Conservation (phyloP, 2,113 vertebrate species). For the Gavialis gangeticus region DNA sequence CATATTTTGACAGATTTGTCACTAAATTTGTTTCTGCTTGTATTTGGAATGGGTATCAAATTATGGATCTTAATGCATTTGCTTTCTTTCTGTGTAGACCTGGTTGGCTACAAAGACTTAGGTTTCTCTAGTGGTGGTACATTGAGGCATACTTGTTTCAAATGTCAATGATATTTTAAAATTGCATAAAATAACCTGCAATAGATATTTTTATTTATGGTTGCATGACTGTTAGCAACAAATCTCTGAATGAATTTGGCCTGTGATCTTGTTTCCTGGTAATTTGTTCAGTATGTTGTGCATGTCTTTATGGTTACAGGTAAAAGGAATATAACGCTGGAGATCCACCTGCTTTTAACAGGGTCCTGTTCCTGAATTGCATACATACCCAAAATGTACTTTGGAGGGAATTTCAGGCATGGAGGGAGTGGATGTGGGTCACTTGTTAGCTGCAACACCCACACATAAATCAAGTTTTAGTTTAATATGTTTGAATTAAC, state of each 20-base stretch:
- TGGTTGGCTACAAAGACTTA: constrained; percentile 61
- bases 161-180: background rate
- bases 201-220: background rate
- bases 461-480: background rate
- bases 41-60: constrained; percentile 81
- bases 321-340: background rate
- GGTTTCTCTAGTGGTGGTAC: constrained; percentile 12
- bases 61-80: constrained; percentile 76
- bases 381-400: background rate
- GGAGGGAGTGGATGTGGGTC: background rate
- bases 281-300: background rate
- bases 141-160: background rate
- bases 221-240: background rate
- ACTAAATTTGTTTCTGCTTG: constrained; percentile 84
- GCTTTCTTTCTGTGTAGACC: constrained; percentile 68
- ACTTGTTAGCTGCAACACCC: background rate
- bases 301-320: background rate
- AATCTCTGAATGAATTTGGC: background rate
- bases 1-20: constrained; percentile 88
- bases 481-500: background rate
- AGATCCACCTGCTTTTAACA: background rate
- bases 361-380: background rate
- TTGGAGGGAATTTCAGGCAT: background rate
- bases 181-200: background rate
- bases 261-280: background rate